Conservation (phyloP, 1,140 invertebrate genomes). For the Stegodyphus mimosarum region DNA sequence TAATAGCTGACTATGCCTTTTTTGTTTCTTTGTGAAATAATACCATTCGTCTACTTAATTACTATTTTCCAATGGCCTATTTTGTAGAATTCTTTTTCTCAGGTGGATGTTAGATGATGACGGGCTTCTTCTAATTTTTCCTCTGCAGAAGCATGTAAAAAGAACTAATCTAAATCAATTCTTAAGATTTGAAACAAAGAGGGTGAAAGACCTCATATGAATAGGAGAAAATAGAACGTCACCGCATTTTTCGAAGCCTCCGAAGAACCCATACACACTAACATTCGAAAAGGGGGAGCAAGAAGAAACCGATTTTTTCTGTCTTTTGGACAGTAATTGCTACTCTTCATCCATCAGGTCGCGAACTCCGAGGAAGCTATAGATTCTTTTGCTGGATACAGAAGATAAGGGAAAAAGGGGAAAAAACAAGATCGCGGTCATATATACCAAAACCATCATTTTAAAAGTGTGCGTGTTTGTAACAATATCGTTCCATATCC, state of each 20-base stretch:
- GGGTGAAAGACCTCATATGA: conserved; percentile 28
- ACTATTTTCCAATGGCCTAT: no score
- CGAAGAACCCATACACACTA: no score
- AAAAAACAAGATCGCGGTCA: background rate
- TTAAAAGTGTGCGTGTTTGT: conserved; percentile 10
- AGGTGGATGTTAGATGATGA: background rate
- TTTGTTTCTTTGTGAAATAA: no score
- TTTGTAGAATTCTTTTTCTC: background rate
- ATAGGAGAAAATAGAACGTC: background rate
- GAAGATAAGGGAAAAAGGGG: conserved; percentile 9
- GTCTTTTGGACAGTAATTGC: conserved; percentile 38
- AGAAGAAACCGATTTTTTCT: conserved; percentile 9
- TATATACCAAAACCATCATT: conserved; percentile 8
- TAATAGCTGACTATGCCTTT: background rate
- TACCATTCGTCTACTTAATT: no score
- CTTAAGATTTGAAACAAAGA: conserved; percentile 27
- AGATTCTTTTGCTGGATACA: background rate
- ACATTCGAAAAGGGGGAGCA: background rate
- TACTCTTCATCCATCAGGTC: conserved; percentile 36
- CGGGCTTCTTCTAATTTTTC: background rate
- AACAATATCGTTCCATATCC: conserved; percentile 8
- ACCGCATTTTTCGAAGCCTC: no score
- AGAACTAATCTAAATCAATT: conserved; percentile 22
- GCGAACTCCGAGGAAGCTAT: conserved; percentile 33
- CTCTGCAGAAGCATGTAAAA: no score